phyloP scores from a whole-genome alignment of 2,888 invertebrate genomes.

The Nycteola revayana region DNA sequence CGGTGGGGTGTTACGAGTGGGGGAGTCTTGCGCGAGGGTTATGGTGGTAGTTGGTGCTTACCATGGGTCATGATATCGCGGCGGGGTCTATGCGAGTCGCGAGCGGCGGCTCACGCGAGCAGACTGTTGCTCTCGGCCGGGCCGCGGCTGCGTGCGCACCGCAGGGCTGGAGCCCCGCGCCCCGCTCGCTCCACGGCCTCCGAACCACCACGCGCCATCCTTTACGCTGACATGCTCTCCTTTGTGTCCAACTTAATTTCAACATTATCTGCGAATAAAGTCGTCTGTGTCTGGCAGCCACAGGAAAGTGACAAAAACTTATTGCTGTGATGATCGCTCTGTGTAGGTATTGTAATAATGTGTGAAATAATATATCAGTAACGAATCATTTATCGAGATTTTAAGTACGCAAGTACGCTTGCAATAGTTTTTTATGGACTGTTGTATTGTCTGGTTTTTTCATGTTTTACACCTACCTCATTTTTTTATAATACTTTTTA shows the following conservation, averaged over 20 bases:
- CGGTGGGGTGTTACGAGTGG: conserved; percentile 13
- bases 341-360: no score
- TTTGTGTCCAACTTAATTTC: conserved; percentile 62
- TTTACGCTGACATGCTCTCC: conserved; percentile 51
- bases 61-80: conserved; percentile 70
- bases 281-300: conserved; percentile 28
- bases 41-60: conserved; percentile 56
- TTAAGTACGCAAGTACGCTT: no score
- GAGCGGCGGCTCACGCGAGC: conserved; percentile 70
- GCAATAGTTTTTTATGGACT: no score
- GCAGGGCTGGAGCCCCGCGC: conserved; percentile 34
- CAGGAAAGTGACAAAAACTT: conserved; percentile 22
- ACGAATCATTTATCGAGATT: no score
- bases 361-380: no score
- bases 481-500: no score
- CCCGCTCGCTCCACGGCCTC: conserved; percentile 38
- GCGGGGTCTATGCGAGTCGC: conserved; percentile 52
- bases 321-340: conserved; percentile 23
- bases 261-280: conserved; percentile 42
- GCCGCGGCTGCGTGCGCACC: conserved; percentile 65
- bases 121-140: conserved; percentile 78
- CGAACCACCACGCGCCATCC: conserved; percentile 44
- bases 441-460: no score
- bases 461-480: no score
- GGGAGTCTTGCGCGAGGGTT: conserved; percentile 33